These are phyloP conservation scores for Orbicella faveolata DNA, from an alignment of 64 coral and sea anemone species.

Conservation along the genomic window DNA sequence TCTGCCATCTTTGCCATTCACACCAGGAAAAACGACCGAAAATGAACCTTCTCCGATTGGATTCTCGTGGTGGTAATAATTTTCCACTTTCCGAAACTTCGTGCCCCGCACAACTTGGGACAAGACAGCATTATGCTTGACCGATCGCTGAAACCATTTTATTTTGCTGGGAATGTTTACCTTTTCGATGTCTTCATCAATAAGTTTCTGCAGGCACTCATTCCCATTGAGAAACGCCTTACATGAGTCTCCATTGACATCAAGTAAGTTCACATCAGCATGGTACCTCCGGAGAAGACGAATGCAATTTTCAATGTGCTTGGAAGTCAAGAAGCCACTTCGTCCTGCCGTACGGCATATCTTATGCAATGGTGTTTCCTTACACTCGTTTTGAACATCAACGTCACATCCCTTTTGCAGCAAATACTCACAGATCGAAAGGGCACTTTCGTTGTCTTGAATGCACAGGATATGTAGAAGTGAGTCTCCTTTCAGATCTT, in stretches of 20 bases:
- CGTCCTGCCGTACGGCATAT: neutral
- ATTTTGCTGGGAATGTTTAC: constrained; percentile 16
- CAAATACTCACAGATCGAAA: constrained; percentile 21
- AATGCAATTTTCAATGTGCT: neutral
- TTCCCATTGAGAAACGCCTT: constrained; percentile 10
- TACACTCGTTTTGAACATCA: constrained; percentile 9
- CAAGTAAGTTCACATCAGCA: constrained; percentile 17
- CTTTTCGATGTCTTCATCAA: constrained; percentile 5
- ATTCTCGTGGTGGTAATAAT: constrained; percentile 39
- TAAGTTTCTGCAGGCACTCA: neutral
- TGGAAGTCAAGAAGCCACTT: neutral
- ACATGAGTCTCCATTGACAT: constrained; percentile 35
- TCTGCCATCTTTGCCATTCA: constrained; percentile 62
- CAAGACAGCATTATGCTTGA: constrained; percentile 24
- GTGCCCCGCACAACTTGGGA: constrained; percentile 33
- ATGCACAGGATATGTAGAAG: neutral
- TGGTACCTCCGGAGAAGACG: constrained; percentile 16
- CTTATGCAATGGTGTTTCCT: constrained; percentile 15
- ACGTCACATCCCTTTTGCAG: constrained; percentile 25
- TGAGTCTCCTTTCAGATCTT: neutral
- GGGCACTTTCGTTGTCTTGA: neutral
- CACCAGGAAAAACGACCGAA: constrained; percentile 46
- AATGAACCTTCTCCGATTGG: constrained; percentile 50
- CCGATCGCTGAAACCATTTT: constrained; percentile 49
- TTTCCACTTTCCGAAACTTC: constrained; percentile 13